Conservation (phyloP, 2,888 invertebrate genomes). For the Cylloceria caligata region DNA sequence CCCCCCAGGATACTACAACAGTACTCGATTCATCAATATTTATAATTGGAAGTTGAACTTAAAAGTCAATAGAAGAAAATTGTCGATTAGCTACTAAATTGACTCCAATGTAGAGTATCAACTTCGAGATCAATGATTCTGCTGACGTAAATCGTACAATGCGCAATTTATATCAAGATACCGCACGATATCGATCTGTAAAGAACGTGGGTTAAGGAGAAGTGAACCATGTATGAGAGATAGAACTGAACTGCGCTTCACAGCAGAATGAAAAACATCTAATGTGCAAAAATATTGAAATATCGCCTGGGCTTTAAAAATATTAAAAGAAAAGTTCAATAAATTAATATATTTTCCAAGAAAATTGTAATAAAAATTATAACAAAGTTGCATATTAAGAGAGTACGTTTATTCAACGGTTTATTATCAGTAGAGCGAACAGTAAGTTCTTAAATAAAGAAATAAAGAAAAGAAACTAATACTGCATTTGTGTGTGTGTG, state of each 20-base stretch:
- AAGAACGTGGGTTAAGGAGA: not conserved
- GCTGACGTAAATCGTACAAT: slow-evolving; percentile 75
- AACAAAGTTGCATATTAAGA: not conserved
- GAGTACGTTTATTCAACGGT: not conserved
- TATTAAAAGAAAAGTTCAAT: no score
- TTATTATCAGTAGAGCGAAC: not conserved
- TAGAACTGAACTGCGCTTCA: no score
- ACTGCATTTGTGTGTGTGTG: slow-evolving; percentile 12
- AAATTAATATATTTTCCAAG: not conserved
- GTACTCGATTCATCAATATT: slow-evolving; percentile 20
- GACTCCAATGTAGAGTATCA: slow-evolving; percentile 73
- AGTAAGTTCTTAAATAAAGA: not conserved
- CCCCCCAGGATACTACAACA: not conserved
- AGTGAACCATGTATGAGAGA: no score
- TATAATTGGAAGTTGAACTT: slow-evolving; percentile 69
- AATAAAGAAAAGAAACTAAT: slow-evolving; percentile 18
- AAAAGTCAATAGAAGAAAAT: slow-evolving; percentile 77
- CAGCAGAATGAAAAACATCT: no score
- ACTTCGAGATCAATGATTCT: slow-evolving; percentile 29
- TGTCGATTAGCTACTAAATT: slow-evolving; percentile 75
- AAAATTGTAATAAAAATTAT: not conserved
- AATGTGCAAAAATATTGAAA: no score
- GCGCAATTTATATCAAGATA: slow-evolving; percentile 28
- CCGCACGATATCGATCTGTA: not conserved
- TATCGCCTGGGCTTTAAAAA: no score